These are phyloP conservation scores for Drosophila paracracens DNA, from an alignment of 2,888 invertebrate species.

Conservation along the genomic window DNA sequence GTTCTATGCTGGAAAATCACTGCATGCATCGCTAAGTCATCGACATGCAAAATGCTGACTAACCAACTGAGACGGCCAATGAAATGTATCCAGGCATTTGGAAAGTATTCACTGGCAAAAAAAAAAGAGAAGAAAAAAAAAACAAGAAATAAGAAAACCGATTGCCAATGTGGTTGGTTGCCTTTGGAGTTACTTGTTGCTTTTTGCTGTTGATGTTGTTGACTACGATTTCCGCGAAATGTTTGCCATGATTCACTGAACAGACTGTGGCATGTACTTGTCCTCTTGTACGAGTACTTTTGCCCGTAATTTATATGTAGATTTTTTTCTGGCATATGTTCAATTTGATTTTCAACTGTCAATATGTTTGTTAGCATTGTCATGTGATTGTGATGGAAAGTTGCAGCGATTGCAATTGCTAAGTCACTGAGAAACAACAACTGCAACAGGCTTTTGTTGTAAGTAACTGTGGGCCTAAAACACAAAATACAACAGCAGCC, in stretches of 20 bases:
- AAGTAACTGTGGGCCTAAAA: slow-evolving; percentile 29
- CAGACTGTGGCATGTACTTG: slow-evolving; percentile 54
- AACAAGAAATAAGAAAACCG: slow-evolving; percentile 9
- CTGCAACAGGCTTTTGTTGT: slow-evolving; percentile 16
- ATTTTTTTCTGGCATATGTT: slow-evolving; percentile 59
- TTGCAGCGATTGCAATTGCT: slow-evolving; percentile 45
- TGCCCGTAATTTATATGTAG: slow-evolving; percentile 74
- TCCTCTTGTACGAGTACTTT: slow-evolving; percentile 31
- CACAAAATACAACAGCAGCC: slow-evolving; percentile 19
- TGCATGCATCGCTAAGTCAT: slow-evolving; percentile 52
- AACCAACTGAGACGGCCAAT: slow-evolving; percentile 66
- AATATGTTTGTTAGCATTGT: slow-evolving; percentile 60
- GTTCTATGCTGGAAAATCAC: slow-evolving; percentile 44
- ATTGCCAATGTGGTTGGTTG: slow-evolving; percentile 53
- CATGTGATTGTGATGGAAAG: slow-evolving; percentile 67
- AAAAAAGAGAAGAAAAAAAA: not conserved
- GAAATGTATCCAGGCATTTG: slow-evolving; percentile 66
- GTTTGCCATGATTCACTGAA: slow-evolving; percentile 73
- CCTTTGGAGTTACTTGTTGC: slow-evolving; percentile 11
- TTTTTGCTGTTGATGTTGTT: slow-evolving; percentile 34
- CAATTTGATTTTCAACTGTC: slow-evolving; percentile 76
- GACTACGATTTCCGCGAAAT: slow-evolving; percentile 71
- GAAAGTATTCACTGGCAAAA: slow-evolving; percentile 53
- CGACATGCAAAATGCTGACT: slow-evolving; percentile 66
- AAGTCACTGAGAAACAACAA: slow-evolving; percentile 20